A percentile compares a stretch with the other conserved stretches of the same genome.
These are phyloP conservation scores for Neolamprologus ventralis DNA, from an alignment of 2,113 vertebrate genomes.

Conservation along the genomic window DNA sequence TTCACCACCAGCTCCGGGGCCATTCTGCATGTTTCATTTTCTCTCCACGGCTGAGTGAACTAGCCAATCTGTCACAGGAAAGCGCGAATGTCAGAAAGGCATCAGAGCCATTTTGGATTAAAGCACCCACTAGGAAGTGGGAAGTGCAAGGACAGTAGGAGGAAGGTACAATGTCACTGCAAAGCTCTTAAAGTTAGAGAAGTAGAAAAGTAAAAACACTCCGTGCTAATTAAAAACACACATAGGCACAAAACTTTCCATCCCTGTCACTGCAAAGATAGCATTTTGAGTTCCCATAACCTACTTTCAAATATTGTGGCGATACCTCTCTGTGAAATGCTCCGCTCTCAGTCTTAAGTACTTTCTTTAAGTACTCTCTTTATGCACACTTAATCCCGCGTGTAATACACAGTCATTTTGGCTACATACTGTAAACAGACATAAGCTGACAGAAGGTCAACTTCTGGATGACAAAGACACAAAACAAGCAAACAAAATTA, in stretches of 20 bases:
- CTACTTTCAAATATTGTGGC: constrained; percentile 7
- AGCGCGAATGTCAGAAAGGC: background rate
- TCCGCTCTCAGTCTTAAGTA: background rate
- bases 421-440: background rate
- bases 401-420: background rate
- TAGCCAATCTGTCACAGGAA: constrained; percentile 19
- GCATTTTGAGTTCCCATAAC: constrained; percentile 11
- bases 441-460: background rate
- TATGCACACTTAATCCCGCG: background rate
- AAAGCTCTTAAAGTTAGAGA: background rate
- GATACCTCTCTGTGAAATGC: background rate
- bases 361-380: background rate
- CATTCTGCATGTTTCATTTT: background rate
- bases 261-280: background rate
- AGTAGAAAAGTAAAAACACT: background rate
- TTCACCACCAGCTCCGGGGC: constrained; percentile 31
- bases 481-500: background rate
- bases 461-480: background rate
- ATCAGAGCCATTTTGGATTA: constrained; percentile 37
- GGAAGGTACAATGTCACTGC: constrained; percentile 11
- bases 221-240: constrained; percentile 20
- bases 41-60: background rate
- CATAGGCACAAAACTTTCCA: background rate
- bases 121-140: background rate
- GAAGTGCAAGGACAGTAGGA: background rate